Base-by-base conservation (phyloP, 2,113 vertebrate species). In the Rhinolophus sinicus region DNA sequence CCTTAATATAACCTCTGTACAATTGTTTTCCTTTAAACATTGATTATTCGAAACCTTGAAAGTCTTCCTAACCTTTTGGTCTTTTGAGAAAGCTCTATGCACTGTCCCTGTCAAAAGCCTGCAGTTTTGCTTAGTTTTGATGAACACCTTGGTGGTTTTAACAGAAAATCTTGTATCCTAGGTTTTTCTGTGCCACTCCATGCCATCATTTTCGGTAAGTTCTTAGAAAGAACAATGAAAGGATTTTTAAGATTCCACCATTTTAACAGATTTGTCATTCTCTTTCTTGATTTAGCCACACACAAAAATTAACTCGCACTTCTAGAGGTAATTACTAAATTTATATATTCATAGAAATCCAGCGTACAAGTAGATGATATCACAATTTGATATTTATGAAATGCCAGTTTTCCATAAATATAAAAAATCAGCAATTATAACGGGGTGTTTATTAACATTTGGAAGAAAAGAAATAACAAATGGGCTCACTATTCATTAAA, bases 311-410 rank as follows among this genome's bases (percentile, higher is more conserved):
- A 98, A 96, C 96, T 98, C 97, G 95, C 76, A 97, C 75, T 95
- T 98, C 96, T 97, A 97, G 94, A 96, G 85, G 96, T 98, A 99
- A 99, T 98, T 98, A 98, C 93, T 0, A 38, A 96, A 98, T 98
- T 98, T 98, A 98, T 98, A 97, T 98, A 98, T 98, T 98, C 98
- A 98, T 98, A 98, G 98, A 98, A 98, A 98, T 91, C 84, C 96
- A 98, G 96, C 80, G 95, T 88, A 98, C 97, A 97, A 44, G 94
- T 97, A 93, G n/a, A 98, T 98, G 98, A 98, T 98, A 98, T 98
- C 98, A 98, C 98, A 97, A 98, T 98, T 98, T 98, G 97, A 96
- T 98, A 98, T 98, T 99, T 98, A 98, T 98, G 98, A 98, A 98
- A 98, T 97, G 97, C 95, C 98, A 98, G 97, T 98, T 98, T 98